phyloP scores from a whole-genome alignment of 2,888 invertebrate genomes.

The Odontomyia ornata region DNA sequence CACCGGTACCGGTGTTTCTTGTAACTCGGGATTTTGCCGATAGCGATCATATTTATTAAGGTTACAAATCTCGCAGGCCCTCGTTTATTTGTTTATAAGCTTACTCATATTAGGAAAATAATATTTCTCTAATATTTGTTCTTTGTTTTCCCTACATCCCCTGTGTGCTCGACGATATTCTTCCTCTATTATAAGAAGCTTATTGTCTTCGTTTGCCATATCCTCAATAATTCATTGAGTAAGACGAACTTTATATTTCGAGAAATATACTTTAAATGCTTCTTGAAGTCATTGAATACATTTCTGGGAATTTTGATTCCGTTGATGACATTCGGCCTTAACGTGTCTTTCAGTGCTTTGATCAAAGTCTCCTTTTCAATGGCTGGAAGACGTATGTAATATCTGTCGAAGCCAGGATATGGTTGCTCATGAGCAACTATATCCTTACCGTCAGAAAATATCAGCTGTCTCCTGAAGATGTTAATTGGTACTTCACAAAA shows the following conservation, averaged over 20 bases:
- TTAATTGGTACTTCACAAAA: background rate
- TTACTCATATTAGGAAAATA: background rate
- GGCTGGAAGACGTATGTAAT: too few species aligned
- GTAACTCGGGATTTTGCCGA: conserved; percentile 7
- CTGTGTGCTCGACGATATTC: background rate
- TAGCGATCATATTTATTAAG: background rate
- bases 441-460: background rate
- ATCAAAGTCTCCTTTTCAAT: background rate
- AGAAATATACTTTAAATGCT: background rate
- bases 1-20: conserved; percentile 1
- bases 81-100: background rate
- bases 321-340: conserved; percentile 3
- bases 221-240: conserved; percentile 8
- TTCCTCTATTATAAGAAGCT: background rate
- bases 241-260: conserved; percentile 7
- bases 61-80: background rate
- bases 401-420: too few species aligned
- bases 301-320: conserved; percentile 1
- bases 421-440: too few species aligned
- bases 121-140: background rate
- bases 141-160: background rate
- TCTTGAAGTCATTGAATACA: background rate
- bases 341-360: background rate
- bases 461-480: background rate
- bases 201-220: background rate